Evolutionary conservation across 2,113 vertebrate genomes (phyloP).

Genomic region (Pelvicachromis taeniatus): DNA sequence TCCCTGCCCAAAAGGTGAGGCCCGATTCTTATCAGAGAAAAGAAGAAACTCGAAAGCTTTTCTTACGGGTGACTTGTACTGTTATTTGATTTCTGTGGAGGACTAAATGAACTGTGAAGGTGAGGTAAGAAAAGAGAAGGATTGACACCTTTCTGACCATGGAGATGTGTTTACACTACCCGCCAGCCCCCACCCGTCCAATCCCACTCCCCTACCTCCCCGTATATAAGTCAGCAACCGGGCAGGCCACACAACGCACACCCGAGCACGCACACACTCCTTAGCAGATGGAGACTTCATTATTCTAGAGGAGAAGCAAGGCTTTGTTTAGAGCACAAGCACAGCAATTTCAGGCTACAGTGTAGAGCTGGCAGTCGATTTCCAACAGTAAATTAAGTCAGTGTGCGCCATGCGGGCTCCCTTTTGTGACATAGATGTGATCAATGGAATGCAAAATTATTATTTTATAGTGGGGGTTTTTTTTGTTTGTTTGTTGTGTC

Average conservation of each 20-base stretch:
- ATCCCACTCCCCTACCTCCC: neutral
- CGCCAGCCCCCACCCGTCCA: neutral
- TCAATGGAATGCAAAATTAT: neutral
- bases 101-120: slow-evolving; percentile 63
- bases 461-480: neutral
- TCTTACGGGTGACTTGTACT: slow-evolving; percentile 3
- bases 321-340: slow-evolving; percentile 46
- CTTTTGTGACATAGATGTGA: slow-evolving; percentile 6
- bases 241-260: neutral
- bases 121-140: slow-evolving; percentile 39
- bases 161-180: slow-evolving; percentile 45
- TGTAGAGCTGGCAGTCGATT: slow-evolving; percentile 10
- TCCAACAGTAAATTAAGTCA: slow-evolving; percentile 23
- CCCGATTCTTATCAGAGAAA: slow-evolving; percentile 27
- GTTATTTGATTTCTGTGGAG: slow-evolving; percentile 29
- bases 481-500: neutral
- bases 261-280: neutral
- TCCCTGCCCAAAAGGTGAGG: slow-evolving; percentile 20
- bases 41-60: neutral
- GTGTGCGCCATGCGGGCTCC: neutral
- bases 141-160: slow-evolving; percentile 44
- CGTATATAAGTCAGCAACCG: slow-evolving; percentile 46
- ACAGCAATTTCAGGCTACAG: neutral
- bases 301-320: slow-evolving; percentile 36
- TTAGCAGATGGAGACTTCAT: slow-evolving; percentile 49